Evolutionary conservation across 2,797 vertebrate species (phyloP), one percentile per base, ranked within the genome.

Genomic region (Chaetophractus vellerosus): DNA sequence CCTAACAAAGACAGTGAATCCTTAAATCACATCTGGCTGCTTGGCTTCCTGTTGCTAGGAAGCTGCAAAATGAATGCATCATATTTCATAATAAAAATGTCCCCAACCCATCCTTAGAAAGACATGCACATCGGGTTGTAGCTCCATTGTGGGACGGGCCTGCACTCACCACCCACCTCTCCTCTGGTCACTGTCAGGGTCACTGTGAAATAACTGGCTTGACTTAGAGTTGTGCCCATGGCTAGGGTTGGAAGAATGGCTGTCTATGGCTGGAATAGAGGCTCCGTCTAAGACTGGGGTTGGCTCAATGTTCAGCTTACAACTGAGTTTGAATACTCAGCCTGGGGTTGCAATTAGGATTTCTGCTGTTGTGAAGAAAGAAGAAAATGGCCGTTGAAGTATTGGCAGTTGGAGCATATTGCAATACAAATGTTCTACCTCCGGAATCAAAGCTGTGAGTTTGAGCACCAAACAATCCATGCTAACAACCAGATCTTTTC

Each of bases 31-130:
- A 57, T 50, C 45, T n/a, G 8, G 74, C 85, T 96, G 82, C 94
- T 91, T 96, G 97, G 69, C 82, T 89, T 88, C 85, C 61, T 76
- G 92, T 97, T 95, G 93, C 95, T 96, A 96, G 95, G 96, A 92
- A 92, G 96, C 93, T 72, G 18, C 38, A 57, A 90, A 92, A 91
- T 66, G 71, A 78, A 78, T 79, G 59, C 61, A 95, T 93, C 14
- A 1, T 86, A 88, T 90, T 97, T 95, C 85, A 91, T 83, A 72
- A 97, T 78, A 91, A 94, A 94, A 87, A 87, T 88, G 33, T 48
- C 48, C 93, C 74, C 72, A 90, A 86, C 48, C 82, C 59, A 71
- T 82, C 38, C 48, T 66, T 75, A 26, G 21, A 90, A 78, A 75
- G 95, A 79, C 12, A 33, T n/a, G 23, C 9, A 50, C 14, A 2